Evolutionary conservation across 1,140 invertebrate genomes (phyloP).

Genomic region (Paraescarpia echinospica): DNA sequence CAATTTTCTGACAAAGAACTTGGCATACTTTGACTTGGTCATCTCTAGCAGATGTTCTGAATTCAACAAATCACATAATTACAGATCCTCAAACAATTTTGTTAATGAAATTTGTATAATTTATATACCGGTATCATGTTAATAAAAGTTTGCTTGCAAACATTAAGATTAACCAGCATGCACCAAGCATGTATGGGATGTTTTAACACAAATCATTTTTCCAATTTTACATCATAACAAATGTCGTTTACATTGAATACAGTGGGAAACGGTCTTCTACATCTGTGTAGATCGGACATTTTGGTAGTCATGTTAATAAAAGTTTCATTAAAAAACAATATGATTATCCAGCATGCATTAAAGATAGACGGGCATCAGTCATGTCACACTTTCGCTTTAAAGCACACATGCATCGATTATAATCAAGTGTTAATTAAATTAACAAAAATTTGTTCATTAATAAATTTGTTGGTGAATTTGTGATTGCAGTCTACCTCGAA

Average conservation of each 20-base stretch:
- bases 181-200: no score
- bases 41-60: constrained; percentile 68
- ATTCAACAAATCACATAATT: constrained; percentile 19
- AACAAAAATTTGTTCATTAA: background rate
- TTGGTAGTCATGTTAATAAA: background rate
- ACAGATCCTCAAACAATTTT: background rate
- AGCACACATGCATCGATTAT: no score
- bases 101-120: background rate
- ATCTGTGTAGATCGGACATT: no score
- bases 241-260: no score
- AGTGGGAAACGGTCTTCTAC: no score
- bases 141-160: background rate
- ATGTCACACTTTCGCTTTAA: no score
- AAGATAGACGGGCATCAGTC: no score
- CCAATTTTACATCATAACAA: no score
- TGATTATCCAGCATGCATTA: no score
- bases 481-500: constrained; percentile 61
- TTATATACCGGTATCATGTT: background rate
- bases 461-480: background rate
- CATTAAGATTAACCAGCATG: no score
- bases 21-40: constrained; percentile 84
- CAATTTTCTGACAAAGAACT: constrained; percentile 79
- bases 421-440: no score
- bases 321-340: background rate
- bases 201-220: no score